Base-by-base conservation (phyloP, 35 echinoderm and acorn worm species). In the Acanthaster planci region DNA sequence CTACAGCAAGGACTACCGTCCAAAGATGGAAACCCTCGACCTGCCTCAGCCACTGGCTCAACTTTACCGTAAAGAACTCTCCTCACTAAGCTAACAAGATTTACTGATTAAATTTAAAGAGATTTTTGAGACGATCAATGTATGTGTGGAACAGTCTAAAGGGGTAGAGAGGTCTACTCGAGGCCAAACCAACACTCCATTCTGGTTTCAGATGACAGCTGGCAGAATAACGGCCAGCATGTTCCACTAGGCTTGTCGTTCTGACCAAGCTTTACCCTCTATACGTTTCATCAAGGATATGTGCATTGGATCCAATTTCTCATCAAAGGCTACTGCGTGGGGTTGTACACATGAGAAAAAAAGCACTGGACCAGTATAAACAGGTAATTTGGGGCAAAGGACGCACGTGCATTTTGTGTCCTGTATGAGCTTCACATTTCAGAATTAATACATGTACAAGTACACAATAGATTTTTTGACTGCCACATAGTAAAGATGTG, bases 1-100 rank as follows among this genome's bases (percentile, higher is more conserved):
- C 39, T 87, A 82, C 55, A 47, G 51, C n/a, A 26, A 55, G 8
- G 34, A 87, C 21, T 87, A 36, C 76, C 40, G 78, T 17, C 86
- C 86, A 55, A 52, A 55, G 35, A 40, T 47, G 38, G 35, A 34
- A 51, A 37, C 21, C 16, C 8, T 26, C 18, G 14, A 55, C 7
- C 78, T 79, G n/a, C 40, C 75, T 23, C 29, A 14, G 8, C 18
- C 76, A n/a, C 32, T 87, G 16, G 19, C 76, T 57, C 29, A 54
- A 23, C 30, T 87, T 19, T 81, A 37, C 6, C n/a, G 80, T 79
- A 35, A 79, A 80, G 50, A 80, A 9, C 51, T n/a, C 17, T 29
- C 21, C 21, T 53, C 19, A 51, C 21, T 57, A 47, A 8, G 38
- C 9, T 52, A 80, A 10, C 17, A 56, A 52, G 85, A 80, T 36